Percentiles rank a stretch among this genome's conserved stretches.
phyloP scores from a whole-genome alignment of 2,113 vertebrate genomes.

The Rynchops niger region DNA sequence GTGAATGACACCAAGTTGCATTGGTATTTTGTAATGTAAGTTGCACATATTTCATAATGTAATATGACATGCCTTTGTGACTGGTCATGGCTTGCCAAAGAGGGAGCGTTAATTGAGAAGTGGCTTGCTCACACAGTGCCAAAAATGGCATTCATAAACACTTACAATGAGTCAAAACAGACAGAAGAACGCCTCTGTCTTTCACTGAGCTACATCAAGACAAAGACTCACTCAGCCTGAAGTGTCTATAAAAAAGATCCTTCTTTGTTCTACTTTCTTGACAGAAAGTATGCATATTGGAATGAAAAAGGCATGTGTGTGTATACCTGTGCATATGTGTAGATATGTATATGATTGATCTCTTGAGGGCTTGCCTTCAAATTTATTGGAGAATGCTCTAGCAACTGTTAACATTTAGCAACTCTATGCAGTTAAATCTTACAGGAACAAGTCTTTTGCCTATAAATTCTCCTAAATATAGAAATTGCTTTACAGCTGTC shows the following conservation, averaged over 20 bases:
- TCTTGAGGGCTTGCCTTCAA: not conserved
- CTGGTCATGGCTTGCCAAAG: not conserved
- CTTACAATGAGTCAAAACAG: not conserved
- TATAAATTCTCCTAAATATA: not conserved
- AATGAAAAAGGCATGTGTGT: not conserved
- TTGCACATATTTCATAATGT: not conserved
- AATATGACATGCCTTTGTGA: not conserved
- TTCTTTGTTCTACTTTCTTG: not conserved
- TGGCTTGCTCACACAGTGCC: not conserved
- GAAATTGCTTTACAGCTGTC: not conserved
- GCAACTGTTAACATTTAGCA: not conserved
- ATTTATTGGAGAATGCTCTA: not conserved
- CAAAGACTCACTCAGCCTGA: not conserved
- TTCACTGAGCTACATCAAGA: not conserved
- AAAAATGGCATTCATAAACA: not conserved
- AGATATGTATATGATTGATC: not conserved
- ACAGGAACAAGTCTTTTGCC: not conserved
- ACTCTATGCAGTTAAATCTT: not conserved
- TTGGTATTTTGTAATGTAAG: not conserved
- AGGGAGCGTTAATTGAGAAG: not conserved
- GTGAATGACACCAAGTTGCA: not conserved
- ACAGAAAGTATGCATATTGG: not conserved
- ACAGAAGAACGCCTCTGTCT: not conserved
- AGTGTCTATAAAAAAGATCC: not conserved
- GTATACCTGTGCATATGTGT: not conserved